A percentile compares a stretch with the other conserved stretches of the same genome.
Conservation (phyloP, 23 tunicate genomes). For the Pegea sp. region DNA sequence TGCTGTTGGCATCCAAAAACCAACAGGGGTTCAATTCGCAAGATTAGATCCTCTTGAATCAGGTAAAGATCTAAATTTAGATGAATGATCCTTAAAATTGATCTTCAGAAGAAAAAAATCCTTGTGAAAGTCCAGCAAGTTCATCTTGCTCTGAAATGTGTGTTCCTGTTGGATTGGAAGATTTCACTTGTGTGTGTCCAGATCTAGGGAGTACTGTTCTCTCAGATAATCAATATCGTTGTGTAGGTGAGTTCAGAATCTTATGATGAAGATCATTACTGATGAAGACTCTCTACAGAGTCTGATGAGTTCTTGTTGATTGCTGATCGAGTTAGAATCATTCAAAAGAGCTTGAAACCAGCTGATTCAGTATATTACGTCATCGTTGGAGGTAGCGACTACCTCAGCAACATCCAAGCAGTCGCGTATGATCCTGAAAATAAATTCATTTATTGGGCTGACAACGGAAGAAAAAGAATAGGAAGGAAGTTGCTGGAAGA, state of each 20-base stretch:
- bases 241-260: constrained; percentile 38
- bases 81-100: too few relatives aligned
- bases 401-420: constrained; percentile 66
- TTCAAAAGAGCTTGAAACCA: constrained; percentile 50
- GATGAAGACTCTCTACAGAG: constrained; percentile 9
- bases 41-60: constrained; percentile 1
- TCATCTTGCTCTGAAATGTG: constrained; percentile 56
- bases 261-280: not conserved
- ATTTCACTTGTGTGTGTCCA: constrained; percentile 60
- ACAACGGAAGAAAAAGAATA: constrained; percentile 64
- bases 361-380: constrained; percentile 19
- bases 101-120: not conserved
- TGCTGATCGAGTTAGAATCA: constrained; percentile 57
- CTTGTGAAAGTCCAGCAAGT: not conserved
- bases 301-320: constrained; percentile 73
- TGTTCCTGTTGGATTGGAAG: constrained; percentile 28
- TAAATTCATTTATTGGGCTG: constrained; percentile 76
- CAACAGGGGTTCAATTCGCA: constrained; percentile 54
- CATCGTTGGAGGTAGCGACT: constrained; percentile 45
- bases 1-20: constrained; percentile 38
- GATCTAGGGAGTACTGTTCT: constrained; percentile 32
- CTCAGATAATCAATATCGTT: constrained; percentile 31
- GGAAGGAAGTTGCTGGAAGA: constrained; percentile 19
- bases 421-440: constrained; percentile 70
- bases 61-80: too few relatives aligned